These are phyloP conservation scores for Parus major DNA, from an alignment of 2,113 vertebrate genomes.

Conservation along the genomic window DNA sequence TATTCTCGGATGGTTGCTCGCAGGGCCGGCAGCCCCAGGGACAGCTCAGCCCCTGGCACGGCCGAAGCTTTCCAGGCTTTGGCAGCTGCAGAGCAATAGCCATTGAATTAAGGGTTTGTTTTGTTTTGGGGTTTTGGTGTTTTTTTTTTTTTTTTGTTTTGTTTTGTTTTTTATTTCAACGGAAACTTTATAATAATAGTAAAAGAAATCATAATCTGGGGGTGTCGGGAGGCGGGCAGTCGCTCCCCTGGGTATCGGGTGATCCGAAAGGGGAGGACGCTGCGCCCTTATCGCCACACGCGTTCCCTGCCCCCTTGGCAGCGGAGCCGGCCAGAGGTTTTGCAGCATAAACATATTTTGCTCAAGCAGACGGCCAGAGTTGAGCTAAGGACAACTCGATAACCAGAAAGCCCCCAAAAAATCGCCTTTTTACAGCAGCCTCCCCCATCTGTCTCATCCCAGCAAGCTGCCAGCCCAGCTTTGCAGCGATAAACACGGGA, in stretches of 20 bases:
- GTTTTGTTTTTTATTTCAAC: too few species aligned
- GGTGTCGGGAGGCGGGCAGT: neutral
- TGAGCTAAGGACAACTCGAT: neutral
- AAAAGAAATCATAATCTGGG: neutral
- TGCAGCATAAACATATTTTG: constrained; percentile 35
- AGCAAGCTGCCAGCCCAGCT: neutral
- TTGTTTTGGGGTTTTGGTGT: too few species aligned
- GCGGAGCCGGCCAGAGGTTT: neutral
- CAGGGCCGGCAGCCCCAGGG: neutral
- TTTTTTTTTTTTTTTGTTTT: neutral
- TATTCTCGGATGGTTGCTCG: neutral
- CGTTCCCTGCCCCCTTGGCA: neutral
- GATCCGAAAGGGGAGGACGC: neutral
- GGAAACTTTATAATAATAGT: neutral
- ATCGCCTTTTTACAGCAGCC: neutral
- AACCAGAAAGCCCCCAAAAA: neutral
- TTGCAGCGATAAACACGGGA: neutral
- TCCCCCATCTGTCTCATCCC: neutral
- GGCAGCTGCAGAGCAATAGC: neutral
- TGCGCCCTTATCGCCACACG: neutral
- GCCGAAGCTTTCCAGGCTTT: constrained; percentile 42
- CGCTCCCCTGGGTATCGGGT: neutral
- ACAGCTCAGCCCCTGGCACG: neutral
- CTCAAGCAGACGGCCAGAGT: neutral
- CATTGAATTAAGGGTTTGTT: too few species aligned